phyloP scores from a whole-genome alignment of 2,113 vertebrate genomes.

The Fregetta grallaria region DNA sequence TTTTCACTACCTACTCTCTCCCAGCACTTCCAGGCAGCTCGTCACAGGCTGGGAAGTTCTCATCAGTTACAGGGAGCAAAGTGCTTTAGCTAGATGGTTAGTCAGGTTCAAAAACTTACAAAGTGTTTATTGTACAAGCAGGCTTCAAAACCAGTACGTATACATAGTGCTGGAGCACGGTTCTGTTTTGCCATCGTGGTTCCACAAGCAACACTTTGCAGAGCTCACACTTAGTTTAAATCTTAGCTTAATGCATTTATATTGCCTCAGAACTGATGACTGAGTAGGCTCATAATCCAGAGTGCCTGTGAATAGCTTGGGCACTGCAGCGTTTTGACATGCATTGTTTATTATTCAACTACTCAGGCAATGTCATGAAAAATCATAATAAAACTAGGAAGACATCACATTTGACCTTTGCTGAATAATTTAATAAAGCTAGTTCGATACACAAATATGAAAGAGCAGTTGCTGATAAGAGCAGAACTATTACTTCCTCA shows the following conservation, averaged over 20 bases:
- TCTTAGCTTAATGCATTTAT: not conserved
- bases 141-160: not conserved
- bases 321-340: not conserved
- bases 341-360: constrained; percentile 55
- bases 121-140: not conserved
- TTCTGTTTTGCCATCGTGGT: not conserved
- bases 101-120: not conserved
- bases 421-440: constrained; percentile 77
- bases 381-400: constrained; percentile 70
- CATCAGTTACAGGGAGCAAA: not conserved
- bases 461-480: constrained; percentile 72
- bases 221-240: not conserved
- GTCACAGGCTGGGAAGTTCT: not conserved
- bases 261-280: not conserved
- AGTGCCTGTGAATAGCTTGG: not conserved
- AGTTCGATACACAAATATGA: constrained; percentile 62
- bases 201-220: not conserved
- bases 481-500: constrained; percentile 67
- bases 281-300: not conserved
- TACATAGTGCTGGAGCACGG: rapidly evolving
- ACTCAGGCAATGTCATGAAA: constrained; percentile 66
- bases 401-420: constrained; percentile 77
- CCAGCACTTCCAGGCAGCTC: not conserved
- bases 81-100: not conserved
- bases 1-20: not conserved